Evolutionary conservation across 2,797 vertebrate genomes (phyloP).

Genomic region (Holocentrus rufus): DNA sequence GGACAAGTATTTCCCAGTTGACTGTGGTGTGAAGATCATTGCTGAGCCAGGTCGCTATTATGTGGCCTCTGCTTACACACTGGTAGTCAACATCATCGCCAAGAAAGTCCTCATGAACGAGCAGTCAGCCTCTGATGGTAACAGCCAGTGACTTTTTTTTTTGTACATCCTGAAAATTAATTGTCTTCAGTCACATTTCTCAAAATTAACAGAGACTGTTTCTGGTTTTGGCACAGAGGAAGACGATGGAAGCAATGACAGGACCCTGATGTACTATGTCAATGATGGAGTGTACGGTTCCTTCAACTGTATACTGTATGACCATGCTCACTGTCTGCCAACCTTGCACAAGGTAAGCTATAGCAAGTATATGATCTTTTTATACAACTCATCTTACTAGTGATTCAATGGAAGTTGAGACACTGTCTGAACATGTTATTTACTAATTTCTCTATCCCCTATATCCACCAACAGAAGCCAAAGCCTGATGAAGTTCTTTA

Average conservation of each 20-base stretch:
- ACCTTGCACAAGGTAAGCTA: conserved; percentile 88
- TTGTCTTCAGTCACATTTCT: not conserved
- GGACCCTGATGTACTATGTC: conserved; percentile 97
- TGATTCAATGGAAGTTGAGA: not conserved
- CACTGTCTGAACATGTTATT: too few relatives aligned
- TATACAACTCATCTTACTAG: too few relatives aligned
- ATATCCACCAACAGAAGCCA: conserved; percentile 81
- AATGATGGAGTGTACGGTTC: conserved; percentile 98
- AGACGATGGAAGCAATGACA: conserved; percentile 86
- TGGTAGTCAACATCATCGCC: conserved; percentile 96
- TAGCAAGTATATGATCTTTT: not conserved
- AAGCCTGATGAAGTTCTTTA: conserved; percentile 93
- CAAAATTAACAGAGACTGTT: not conserved
- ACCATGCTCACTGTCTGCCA: conserved; percentile 93
- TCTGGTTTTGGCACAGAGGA: conserved; percentile 83
- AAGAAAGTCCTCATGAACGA: conserved; percentile 94
- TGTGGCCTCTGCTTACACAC: conserved; percentile 93
- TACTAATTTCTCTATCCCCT: not conserved
- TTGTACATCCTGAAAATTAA: not conserved
- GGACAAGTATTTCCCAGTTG: conserved; percentile 93
- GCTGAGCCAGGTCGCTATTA: conserved; percentile 96
- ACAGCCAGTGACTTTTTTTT: not conserved
- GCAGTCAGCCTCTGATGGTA: conserved; percentile 86
- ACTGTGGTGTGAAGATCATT: conserved; percentile 88
- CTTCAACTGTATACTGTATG: conserved; percentile 96